A percentile compares a stretch with the other conserved stretches of the same genome.
These are phyloP conservation scores for Microcebus ravelobensis DNA, from an alignment of 2,113 vertebrate species.

Conservation along the genomic window DNA sequence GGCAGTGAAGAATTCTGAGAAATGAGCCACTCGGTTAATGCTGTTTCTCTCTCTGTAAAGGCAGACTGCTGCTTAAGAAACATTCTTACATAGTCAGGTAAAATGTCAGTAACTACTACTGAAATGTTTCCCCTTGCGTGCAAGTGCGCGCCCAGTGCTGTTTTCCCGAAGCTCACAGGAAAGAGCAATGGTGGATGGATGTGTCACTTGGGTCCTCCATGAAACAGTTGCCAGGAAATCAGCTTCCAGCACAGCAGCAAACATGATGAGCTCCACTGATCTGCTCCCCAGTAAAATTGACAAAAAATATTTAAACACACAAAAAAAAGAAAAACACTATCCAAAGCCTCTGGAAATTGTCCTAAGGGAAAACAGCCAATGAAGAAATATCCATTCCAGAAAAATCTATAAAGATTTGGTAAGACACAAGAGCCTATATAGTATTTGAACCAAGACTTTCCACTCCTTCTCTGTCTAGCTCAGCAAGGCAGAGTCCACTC, in stretches of 20 bases:
- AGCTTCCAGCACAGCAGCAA: not conserved
- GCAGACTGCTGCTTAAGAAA: not conserved
- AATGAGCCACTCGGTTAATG: not conserved
- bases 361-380: not conserved
- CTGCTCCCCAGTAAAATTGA: accelerated
- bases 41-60: not conserved
- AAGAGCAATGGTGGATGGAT: not conserved
- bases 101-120: too few species aligned
- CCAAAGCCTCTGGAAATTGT: not conserved
- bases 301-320: not conserved
- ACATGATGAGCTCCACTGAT: accelerated
- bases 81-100: not conserved
- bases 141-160: accelerated
- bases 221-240: not conserved
- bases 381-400: not conserved
- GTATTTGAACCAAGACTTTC: not conserved
- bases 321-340: not conserved
- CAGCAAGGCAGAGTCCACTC: not conserved
- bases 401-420: not conserved
- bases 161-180: not conserved
- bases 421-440: not conserved
- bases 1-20: not conserved
- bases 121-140: not conserved
- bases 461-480: too few species aligned
- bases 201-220: not conserved